phyloP scores from a whole-genome alignment of 2,888 invertebrate species.

The Drosophila pseudotakahashii region DNA sequence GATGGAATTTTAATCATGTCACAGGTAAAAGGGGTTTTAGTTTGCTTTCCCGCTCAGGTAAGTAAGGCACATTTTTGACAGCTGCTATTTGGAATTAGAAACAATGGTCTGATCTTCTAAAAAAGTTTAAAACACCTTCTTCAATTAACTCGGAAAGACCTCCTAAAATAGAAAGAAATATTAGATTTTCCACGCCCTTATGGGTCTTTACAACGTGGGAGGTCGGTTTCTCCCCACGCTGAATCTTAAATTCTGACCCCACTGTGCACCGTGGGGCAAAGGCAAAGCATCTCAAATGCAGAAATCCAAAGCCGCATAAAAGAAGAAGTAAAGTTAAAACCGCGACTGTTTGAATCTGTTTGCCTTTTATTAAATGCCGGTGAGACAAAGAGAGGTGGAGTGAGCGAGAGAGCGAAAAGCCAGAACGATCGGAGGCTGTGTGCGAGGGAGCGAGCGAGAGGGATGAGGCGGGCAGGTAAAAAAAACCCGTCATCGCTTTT shows the following conservation, averaged over 20 bases:
- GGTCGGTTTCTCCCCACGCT: neutral
- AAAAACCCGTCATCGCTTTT: constrained; percentile 46
- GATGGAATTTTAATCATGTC: constrained; percentile 11
- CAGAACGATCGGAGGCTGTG: constrained; percentile 34
- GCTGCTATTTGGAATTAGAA: constrained; percentile 9
- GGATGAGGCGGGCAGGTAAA: constrained; percentile 37
- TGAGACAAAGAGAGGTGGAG: constrained; percentile 7
- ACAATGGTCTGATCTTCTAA: too few species aligned
- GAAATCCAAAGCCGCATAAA: constrained; percentile 23
- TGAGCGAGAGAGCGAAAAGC: constrained; percentile 1
- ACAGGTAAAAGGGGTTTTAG: constrained; percentile 5
- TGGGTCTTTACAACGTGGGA: neutral
- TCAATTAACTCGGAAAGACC: too few species aligned
- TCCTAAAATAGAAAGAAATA: neutral
- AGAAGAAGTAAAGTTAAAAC: constrained; percentile 37
- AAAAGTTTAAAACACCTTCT: too few species aligned
- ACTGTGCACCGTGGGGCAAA: constrained; percentile 23
- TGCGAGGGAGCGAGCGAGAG: constrained; percentile 3
- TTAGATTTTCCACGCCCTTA: neutral
- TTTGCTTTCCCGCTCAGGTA: constrained; percentile 18
- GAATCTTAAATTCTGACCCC: neutral
- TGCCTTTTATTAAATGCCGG: constrained; percentile 46
- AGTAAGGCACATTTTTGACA: constrained; percentile 10
- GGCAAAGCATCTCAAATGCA: constrained; percentile 19
- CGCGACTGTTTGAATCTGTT: constrained; percentile 39